phyloP scores from a whole-genome alignment of 2,797 vertebrate species.

The Mormyrops attenuatus region DNA sequence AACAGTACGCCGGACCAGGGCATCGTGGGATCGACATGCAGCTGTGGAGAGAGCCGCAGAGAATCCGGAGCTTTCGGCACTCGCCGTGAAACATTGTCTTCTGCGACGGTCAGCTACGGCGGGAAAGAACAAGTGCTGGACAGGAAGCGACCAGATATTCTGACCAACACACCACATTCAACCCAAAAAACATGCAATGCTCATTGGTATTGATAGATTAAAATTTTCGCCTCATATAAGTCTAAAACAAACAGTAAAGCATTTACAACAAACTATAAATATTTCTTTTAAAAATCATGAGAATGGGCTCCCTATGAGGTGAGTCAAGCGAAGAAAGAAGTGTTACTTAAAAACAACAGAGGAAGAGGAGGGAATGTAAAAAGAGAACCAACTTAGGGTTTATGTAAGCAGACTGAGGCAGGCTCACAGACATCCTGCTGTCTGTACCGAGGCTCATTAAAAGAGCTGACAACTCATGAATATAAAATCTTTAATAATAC shows the following conservation, averaged over 20 bases:
- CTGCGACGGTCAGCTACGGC: neutral
- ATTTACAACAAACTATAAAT: neutral
- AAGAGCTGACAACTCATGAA: neutral
- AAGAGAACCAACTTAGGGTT: neutral
- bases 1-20: neutral
- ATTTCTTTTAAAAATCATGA: neutral
- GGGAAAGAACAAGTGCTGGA: neutral
- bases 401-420: neutral
- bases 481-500: conserved; percentile 2
- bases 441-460: neutral
- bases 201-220: neutral
- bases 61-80: neutral
- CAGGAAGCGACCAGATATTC: neutral
- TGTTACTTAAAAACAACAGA: neutral
- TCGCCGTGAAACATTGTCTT: neutral
- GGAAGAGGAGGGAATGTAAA: neutral
- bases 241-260: neutral
- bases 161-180: neutral
- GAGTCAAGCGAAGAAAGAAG: neutral
- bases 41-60: neutral
- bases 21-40: neutral
- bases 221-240: neutral
- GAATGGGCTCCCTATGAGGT: neutral
- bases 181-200: neutral
- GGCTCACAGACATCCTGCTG: neutral